Evolutionary conservation across 1,140 invertebrate genomes (phyloP), one percentile per base, ranked within the genome.

Genomic region (Sarcophaga peregrina): DNA sequence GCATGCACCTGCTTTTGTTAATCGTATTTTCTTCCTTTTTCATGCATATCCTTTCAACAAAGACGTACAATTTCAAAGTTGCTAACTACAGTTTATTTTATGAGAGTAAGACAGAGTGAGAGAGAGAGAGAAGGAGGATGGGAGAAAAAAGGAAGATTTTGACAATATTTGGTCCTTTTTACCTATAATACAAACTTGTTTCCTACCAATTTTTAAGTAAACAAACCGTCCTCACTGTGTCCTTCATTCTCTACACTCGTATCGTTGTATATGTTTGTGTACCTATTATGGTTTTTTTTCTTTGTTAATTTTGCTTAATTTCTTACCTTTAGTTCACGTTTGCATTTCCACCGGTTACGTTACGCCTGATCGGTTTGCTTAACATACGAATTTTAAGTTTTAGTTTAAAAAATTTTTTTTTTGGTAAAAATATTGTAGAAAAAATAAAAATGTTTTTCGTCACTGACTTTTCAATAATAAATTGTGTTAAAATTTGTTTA

Each of bases 1-100:
- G 15, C n/a, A n/a, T 20, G 62, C 62, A 68, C 62, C 62, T 68
- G 62, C 62, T 68, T 20, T 20, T 68, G n/a, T 68, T 52, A 52
- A 37, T 37, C 25, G 25, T 37, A 37, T 37, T 37, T 37, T 68
- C 62, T 68, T 68, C 62, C 62, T 68, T 58, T 58, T n/a, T 13
- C 15, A n/a, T 13, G n/a, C 13, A n/a, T 58, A 6, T 58, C 54
- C 54, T 58, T 58, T 58, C 4, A 13, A n/a, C 62, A 20, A 68
- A 68, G n/a, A 68, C 62, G 4, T 6, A 20, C 62, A 68, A 68
- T 68, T 68, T 68, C 62, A 20, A n/a, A 68, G 17, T 68, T 68
- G 62, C 15, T 58, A 37, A 37, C 25, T 37, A n/a, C 54, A 58
- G 54, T 15, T 58, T 37, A 37, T 37, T 37, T 37, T 37, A 37